Evolutionary conservation across 2,888 invertebrate genomes (phyloP).

Genomic region (Meiosimyza decipiens): DNA sequence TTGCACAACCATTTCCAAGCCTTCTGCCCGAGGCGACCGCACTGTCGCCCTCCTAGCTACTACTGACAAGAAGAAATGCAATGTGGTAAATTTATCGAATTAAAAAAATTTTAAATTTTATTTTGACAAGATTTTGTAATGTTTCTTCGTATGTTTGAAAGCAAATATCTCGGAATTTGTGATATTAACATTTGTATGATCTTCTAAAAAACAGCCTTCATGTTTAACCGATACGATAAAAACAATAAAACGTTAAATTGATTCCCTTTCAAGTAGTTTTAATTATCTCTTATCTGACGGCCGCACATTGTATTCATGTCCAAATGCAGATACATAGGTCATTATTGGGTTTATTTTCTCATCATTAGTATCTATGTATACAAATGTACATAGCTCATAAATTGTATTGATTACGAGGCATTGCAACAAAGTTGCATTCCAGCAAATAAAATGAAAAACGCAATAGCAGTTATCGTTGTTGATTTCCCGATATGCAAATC

Average conservation of each 20-base stretch:
- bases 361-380: background rate
- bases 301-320: conserved; percentile 14
- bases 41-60: too few species aligned
- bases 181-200: too few species aligned
- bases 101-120: too few species aligned
- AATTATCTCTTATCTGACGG: conserved; percentile 26
- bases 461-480: too few species aligned
- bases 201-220: conserved; percentile 19
- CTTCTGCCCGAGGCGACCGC: too few species aligned
- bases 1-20: too few species aligned
- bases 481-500: too few species aligned
- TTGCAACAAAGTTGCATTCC: background rate
- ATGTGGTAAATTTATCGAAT: too few species aligned
- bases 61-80: too few species aligned
- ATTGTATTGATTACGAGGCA: background rate
- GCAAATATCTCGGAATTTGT: too few species aligned
- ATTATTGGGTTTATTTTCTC: background rate
- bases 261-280: conserved; percentile 21
- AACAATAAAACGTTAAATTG: background rate
- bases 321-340: conserved; percentile 13
- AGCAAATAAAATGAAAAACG: conserved; percentile 15
- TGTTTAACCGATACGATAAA: conserved; percentile 9
- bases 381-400: background rate
- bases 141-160: too few species aligned
- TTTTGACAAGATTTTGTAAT: too few species aligned